phyloP scores from a whole-genome alignment of 2,113 vertebrate genomes.

The Ardeotis arabs region DNA sequence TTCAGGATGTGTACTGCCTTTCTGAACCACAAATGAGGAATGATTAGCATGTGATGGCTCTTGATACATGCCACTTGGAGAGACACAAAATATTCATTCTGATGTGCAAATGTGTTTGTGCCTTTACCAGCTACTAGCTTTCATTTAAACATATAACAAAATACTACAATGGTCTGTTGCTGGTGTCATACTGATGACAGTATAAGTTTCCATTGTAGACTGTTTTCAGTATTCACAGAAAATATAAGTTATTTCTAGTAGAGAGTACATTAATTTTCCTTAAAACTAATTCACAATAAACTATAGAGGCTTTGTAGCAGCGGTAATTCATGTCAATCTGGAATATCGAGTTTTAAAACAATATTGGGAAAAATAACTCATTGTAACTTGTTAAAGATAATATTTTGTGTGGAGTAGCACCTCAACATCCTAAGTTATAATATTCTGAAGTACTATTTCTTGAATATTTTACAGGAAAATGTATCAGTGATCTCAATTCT shows the following conservation, averaged over 20 bases:
- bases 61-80: neutral
- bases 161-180: neutral
- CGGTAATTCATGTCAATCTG: neutral
- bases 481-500: neutral
- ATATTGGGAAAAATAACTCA: neutral
- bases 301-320: neutral
- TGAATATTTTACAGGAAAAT: neutral
- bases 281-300: neutral
- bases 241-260: neutral
- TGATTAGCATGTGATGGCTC: neutral
- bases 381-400: neutral
- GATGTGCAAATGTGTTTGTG: neutral
- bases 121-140: slow-evolving; percentile 1
- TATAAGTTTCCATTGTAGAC: neutral
- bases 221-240: neutral
- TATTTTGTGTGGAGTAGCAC: neutral
- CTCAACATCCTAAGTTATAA: neutral
- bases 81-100: neutral
- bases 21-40: neutral
- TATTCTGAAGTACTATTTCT: neutral
- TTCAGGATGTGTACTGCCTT: neutral
- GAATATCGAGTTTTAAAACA: neutral
- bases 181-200: neutral
- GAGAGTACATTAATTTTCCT: neutral
- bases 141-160: neutral